A percentile compares a stretch with the other conserved stretches of the same genome.
These are phyloP conservation scores for Drosophila atripex DNA, from an alignment of 2,888 invertebrate species.

Conservation along the genomic window DNA sequence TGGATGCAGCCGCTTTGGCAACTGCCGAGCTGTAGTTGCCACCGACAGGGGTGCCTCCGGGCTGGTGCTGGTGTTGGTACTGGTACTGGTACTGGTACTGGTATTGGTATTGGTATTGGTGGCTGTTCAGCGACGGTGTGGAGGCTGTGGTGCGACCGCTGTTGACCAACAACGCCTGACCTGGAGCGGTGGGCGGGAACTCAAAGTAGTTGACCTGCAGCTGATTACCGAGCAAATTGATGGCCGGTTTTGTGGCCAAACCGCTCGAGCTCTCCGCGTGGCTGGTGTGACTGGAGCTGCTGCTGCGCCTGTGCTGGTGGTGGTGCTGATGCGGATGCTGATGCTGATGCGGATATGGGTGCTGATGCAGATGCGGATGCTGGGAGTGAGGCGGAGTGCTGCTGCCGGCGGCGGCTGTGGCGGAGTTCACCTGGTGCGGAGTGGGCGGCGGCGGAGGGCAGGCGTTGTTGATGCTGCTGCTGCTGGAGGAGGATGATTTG, in stretches of 20 bases:
- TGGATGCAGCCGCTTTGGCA: conserved; percentile 68
- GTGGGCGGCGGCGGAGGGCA: conserved; percentile 81
- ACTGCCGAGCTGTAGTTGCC: conserved; percentile 58
- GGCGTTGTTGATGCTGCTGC: conserved; percentile 79
- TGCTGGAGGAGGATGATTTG: conserved; percentile 81
- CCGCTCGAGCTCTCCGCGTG: conserved; percentile 46
- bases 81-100: not conserved
- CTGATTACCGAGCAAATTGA: conserved; percentile 74
- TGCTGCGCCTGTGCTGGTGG: conserved; percentile 46
- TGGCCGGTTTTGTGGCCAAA: conserved; percentile 64
- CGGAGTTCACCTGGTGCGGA: conserved; percentile 64
- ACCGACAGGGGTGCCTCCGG: conserved; percentile 1
- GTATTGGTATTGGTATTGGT: conserved; percentile 13
- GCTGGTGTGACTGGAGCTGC: conserved; percentile 41
- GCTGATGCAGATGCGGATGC: conserved; percentile 29
- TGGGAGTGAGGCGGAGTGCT: conserved; percentile 46
- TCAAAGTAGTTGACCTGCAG: conserved; percentile 79
- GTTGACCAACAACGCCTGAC: conserved; percentile 50
- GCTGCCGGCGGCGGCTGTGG: conserved; percentile 50
- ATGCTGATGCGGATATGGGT: conserved; percentile 39
- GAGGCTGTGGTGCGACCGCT: conserved; percentile 57
- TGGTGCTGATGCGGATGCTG: conserved; percentile 29
- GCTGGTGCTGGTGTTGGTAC: conserved; percentile 13
- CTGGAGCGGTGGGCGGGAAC: conserved; percentile 65
- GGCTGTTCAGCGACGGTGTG: conserved; percentile 65